Evolutionary conservation across 2,113 vertebrate genomes (phyloP), one percentile per base, ranked within the genome.

Genomic region (Colaptes auratus): DNA sequence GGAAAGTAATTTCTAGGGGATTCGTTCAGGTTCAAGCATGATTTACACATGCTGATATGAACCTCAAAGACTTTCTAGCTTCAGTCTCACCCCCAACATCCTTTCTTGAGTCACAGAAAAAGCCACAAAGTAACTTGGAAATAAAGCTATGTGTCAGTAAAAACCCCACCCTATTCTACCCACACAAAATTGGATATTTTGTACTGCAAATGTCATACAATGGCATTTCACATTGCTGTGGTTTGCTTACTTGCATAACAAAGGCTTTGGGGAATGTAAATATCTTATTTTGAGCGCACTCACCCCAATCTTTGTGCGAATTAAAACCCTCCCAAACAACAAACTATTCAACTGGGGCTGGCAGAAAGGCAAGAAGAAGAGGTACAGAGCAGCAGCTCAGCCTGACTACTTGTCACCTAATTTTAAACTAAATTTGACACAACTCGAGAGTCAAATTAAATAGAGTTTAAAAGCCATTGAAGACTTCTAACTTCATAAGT

Each of bases 391-490:
- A 73, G 69, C 28, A 61, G 35, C 65, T 92, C 59, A 75, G 53
- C 50, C 73, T 90, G 64, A 64, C 33, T 88, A 50, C 48, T 42
- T 84, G 88, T 63, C 86, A 82, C 53, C 61, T 88, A 75, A 71
- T 82, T 64, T 83, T 92, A 30, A 84, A 16, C 36, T 86, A 66
- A 92, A 92, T 75, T 92, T 72, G 76, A 88, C 65, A 75, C 33
- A 58, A 71, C n/a, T 35, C 84, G 86, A 95, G 92, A 96, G 35
- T 28, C 24, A 86, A 92, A 86, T 89, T 91, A 88, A 95, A 78
- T 83, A 46, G 73, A 72, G 65, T 88, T 92, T 92, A 84, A 94
- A 83, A 81, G 27, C 35, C 39, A 61, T 76, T 84, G 69, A 60
- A 86, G 93, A 33, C 61, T 93, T 77, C 56, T 19, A 44, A 64